Evolutionary conservation across 2,113 vertebrate genomes (phyloP).

Genomic region (Mormyrus lacerda): DNA sequence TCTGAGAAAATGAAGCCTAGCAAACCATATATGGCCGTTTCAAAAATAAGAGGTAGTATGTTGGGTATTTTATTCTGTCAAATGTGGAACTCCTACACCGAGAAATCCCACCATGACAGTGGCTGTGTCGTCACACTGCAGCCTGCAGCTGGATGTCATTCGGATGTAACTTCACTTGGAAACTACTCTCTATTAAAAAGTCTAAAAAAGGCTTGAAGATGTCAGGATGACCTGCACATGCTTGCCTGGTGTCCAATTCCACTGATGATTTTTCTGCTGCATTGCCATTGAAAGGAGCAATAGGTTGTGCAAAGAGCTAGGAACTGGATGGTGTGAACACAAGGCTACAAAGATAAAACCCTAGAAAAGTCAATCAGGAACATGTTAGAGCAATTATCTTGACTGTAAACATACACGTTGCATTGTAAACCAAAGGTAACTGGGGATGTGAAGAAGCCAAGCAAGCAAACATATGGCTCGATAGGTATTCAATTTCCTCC

Average conservation of each 20-base stretch:
- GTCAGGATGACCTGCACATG: neutral
- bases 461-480: neutral
- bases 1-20: neutral
- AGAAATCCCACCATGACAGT: neutral
- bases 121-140: neutral
- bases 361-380: neutral
- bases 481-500: neutral
- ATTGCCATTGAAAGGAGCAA: neutral
- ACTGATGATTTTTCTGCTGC: neutral
- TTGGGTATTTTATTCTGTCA: neutral
- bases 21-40: neutral
- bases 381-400: neutral
- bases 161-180: neutral
- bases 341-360: neutral
- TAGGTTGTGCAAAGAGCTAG: neutral
- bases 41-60: neutral
- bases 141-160: neutral
- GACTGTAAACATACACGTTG: neutral
- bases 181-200: neutral
- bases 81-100: neutral
- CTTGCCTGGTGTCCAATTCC: neutral
- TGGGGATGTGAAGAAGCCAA: neutral
- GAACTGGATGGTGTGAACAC: neutral
- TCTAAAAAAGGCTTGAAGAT: neutral
- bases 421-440: neutral